These are phyloP conservation scores for Wiebesia pumilae DNA, from an alignment of 1,140 invertebrate genomes.

Conservation along the genomic window DNA sequence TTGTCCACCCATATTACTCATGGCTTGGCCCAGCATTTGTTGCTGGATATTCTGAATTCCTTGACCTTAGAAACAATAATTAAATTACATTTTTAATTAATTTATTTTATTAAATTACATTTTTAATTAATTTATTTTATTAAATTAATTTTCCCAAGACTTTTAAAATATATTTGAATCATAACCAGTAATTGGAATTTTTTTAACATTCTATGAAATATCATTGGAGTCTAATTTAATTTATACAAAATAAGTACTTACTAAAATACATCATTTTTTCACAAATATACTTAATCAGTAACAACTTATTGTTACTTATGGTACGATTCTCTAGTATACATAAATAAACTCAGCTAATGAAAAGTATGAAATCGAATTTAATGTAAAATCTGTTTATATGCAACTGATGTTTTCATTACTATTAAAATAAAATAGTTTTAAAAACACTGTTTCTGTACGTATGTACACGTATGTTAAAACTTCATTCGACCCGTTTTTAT, in stretches of 20 bases:
- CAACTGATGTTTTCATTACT: background rate
- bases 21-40: conserved; percentile 77
- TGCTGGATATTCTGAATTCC: conserved; percentile 76
- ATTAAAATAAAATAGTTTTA: background rate
- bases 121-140: too few species aligned
- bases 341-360: background rate
- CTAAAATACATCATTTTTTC: conserved; percentile 30
- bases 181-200: too few species aligned
- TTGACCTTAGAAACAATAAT: conserved; percentile 64
- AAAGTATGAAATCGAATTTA: background rate
- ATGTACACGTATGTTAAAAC: background rate
- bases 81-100: background rate
- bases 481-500: background rate
- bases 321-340: background rate
- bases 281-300: background rate
- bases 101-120: too few species aligned
- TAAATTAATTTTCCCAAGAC: too few species aligned
- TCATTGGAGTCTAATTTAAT: too few species aligned
- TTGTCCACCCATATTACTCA: conserved; percentile 76
- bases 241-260: conserved; percentile 8
- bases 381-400: background rate
- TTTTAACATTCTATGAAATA: too few species aligned
- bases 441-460: background rate
- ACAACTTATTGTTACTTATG: background rate
- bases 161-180: too few species aligned